Percentiles rank a stretch among this genome's conserved stretches.
These are phyloP conservation scores for Hydropsyche betteni DNA, from an alignment of 2,888 invertebrate genomes.

Conservation along the genomic window DNA sequence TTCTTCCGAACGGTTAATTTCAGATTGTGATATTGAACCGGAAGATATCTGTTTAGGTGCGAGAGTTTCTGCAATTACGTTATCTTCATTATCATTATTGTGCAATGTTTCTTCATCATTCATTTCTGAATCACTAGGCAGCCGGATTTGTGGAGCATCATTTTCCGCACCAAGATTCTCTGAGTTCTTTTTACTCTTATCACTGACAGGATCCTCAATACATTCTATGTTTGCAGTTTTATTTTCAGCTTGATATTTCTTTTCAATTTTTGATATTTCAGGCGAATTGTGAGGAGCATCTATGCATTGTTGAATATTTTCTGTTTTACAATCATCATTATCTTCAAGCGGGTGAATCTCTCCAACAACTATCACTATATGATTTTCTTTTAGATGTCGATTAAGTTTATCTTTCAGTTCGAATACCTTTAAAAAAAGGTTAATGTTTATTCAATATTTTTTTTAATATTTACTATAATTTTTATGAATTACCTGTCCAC, in stretches of 20 bases:
- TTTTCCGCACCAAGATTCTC: too few relatives aligned
- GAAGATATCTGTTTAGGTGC: not conserved
- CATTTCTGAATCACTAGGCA: too few relatives aligned
- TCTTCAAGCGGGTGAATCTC: conserved; percentile 38
- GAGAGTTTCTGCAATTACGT: too few relatives aligned
- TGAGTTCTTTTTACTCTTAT: too few relatives aligned
- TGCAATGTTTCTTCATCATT: too few relatives aligned
- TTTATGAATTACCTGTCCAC: conserved; percentile 46
- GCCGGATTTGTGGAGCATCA: too few relatives aligned
- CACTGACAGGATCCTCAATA: too few relatives aligned
- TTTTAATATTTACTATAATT: not conserved
- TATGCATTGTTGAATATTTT: not conserved
- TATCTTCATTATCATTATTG: too few relatives aligned
- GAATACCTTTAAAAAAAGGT: conserved; percentile 45
- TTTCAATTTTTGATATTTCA: too few relatives aligned
- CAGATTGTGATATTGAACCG: not conserved
- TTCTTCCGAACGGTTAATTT: not conserved
- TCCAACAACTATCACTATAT: conserved; percentile 48
- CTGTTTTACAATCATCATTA: not conserved
- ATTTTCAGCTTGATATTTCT: not conserved
- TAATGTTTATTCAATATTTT: not conserved
- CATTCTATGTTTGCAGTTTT: too few relatives aligned
- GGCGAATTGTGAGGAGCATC: not conserved
- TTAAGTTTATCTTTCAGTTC: conserved; percentile 50
- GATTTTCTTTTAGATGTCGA: conserved; percentile 49